Percentiles rank a stretch among this genome's conserved stretches.
phyloP scores from a whole-genome alignment of 2,797 vertebrate genomes.

The Sebastiscus albofasciatus region DNA sequence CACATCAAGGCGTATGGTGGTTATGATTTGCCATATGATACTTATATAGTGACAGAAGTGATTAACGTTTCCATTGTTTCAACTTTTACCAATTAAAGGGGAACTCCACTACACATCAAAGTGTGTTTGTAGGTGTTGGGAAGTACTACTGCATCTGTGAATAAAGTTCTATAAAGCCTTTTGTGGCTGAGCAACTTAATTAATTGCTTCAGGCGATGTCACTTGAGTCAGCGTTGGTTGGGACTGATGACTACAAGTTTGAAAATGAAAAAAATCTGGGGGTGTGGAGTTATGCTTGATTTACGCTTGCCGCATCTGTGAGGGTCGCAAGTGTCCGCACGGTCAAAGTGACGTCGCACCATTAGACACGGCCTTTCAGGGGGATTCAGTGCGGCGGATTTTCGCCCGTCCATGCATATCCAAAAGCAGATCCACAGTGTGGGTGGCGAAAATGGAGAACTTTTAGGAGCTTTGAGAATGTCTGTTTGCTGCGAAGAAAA shows the following conservation, averaged over 20 bases:
- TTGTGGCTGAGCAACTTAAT: background rate
- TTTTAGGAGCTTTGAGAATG: too few species aligned
- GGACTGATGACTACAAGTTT: background rate
- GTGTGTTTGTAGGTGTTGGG: background rate
- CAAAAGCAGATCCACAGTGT: rapidly evolving
- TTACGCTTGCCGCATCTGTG: too few species aligned
- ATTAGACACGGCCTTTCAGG: too few species aligned
- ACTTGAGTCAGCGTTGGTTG: too few species aligned
- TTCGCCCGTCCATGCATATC: too few species aligned
- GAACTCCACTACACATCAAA: background rate
- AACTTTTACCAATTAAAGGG: background rate
- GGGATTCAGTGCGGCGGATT: too few species aligned
- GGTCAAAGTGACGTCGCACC: too few species aligned
- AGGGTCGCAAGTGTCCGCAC: too few species aligned
- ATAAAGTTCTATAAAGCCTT: background rate
- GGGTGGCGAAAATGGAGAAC: too few species aligned
- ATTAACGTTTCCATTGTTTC: conserved; percentile 9
- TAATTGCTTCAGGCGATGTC: background rate
- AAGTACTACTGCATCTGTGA: background rate
- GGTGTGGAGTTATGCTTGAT: too few species aligned
- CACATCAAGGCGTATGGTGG: background rate
- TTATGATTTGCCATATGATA: background rate
- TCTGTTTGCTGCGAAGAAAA: too few species aligned
- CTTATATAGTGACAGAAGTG: background rate
- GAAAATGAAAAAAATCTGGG: background rate